These are phyloP conservation scores for Antheraea yamamai DNA, from an alignment of 2,888 invertebrate genomes.

Conservation along the genomic window DNA sequence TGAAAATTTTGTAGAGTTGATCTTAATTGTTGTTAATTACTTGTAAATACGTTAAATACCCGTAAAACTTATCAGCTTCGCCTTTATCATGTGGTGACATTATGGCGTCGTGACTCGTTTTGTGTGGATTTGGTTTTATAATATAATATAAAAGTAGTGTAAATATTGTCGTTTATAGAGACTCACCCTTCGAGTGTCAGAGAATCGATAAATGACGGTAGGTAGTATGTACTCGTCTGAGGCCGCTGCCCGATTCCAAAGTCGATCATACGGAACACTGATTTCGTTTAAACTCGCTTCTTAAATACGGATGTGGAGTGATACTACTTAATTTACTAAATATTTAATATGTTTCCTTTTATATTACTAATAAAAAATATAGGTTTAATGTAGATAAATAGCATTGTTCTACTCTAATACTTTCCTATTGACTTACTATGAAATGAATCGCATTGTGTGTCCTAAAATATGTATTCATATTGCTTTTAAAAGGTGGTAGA, in stretches of 20 bases:
- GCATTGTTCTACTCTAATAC: background rate
- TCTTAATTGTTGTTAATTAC: no score
- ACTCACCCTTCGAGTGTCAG: constrained; percentile 27
- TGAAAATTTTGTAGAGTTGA: no score
- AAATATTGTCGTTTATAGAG: constrained; percentile 23
- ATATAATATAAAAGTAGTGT: background rate
- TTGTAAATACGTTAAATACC: background rate
- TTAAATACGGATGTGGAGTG: constrained; percentile 11
- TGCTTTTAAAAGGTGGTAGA: background rate
- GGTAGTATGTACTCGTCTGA: constrained; percentile 30
- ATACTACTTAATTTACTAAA: background rate
- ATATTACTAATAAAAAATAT: background rate
- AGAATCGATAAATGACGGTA: constrained; percentile 42
- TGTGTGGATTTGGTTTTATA: background rate
- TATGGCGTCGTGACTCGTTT: background rate
- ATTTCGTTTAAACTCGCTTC: constrained; percentile 41
- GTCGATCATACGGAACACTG: constrained; percentile 63
- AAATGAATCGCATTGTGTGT: background rate
- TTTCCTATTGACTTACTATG: background rate
- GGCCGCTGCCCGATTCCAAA: constrained; percentile 39
- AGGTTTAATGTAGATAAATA: background rate
- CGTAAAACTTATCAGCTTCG: background rate
- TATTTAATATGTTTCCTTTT: constrained; percentile 9
- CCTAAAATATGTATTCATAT: background rate
- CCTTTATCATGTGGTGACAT: background rate